Percentiles rank a stretch among this genome's conserved stretches.
Conservation (phyloP, 2,113 vertebrate genomes). For the Hemiscyllium ocellatum region DNA sequence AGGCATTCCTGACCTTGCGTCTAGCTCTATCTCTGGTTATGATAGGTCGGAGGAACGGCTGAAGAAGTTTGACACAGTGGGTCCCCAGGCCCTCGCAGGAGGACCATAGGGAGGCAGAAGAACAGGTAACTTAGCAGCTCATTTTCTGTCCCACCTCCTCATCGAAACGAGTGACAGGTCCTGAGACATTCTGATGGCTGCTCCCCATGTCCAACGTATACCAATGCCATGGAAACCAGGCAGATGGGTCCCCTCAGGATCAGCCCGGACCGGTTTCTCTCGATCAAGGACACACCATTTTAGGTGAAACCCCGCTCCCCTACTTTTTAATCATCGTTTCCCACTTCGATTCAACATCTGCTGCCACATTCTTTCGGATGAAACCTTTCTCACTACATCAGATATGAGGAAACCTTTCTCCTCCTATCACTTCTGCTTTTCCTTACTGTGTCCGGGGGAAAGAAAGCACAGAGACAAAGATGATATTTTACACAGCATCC, state of each 20-base stretch:
- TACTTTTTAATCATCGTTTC: background rate
- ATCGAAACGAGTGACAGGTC: background rate
- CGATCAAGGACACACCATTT: background rate
- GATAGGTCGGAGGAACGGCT: background rate
- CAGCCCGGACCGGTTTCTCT: background rate
- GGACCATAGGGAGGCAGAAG: background rate
- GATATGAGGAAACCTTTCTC: background rate
- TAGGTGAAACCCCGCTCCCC: too few species aligned
- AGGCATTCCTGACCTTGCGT: background rate
- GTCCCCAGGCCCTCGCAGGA: background rate
- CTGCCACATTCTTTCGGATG: background rate
- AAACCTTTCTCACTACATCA: background rate
- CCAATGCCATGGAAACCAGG: background rate
- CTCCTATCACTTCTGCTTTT: background rate
- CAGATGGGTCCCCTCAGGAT: background rate
- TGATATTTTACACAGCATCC: background rate
- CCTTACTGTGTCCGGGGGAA: background rate
- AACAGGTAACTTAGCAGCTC: background rate
- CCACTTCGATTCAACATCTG: background rate
- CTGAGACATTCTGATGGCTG: background rate
- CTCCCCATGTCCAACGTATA: background rate
- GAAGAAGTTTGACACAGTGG: background rate
- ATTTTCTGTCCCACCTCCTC: background rate
- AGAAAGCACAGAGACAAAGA: background rate
- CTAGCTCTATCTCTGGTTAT: background rate